A percentile compares a stretch with the other conserved stretches of the same genome.
These are phyloP conservation scores for Apotomis betuletana DNA, from an alignment of 2,888 invertebrate genomes.

Conservation along the genomic window DNA sequence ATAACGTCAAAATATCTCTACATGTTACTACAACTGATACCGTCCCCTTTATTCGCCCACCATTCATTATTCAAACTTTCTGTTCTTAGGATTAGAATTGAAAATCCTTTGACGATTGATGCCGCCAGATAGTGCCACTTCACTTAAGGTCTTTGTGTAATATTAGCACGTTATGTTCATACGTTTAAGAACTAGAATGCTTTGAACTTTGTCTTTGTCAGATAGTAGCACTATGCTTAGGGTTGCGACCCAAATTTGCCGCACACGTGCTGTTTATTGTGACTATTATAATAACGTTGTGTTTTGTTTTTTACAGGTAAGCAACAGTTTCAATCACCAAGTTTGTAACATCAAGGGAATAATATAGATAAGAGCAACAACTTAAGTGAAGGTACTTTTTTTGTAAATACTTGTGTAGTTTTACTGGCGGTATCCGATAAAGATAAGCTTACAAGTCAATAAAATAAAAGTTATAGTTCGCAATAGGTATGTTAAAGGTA, in stretches of 20 bases:
- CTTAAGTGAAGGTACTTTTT: not conserved
- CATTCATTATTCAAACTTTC: not conserved
- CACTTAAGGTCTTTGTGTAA: constrained; percentile 25
- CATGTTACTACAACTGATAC: constrained; percentile 34
- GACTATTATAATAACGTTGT: constrained; percentile 34
- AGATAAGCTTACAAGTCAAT: no score
- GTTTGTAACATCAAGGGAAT: not conserved
- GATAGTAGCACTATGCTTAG: constrained; percentile 38
- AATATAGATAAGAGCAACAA: not conserved
- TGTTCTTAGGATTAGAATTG: not conserved
- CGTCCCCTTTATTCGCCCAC: constrained; percentile 33
- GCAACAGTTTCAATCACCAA: constrained; percentile 18
- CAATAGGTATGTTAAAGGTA: no score
- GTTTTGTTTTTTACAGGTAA: constrained; percentile 40
- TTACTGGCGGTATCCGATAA: no score
- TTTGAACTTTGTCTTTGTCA: not conserved
- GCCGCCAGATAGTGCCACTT: constrained; percentile 21
- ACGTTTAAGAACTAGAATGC: constrained; percentile 12
- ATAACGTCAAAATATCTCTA: constrained; percentile 40
- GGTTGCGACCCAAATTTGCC: constrained; percentile 38
- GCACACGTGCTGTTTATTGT: constrained; percentile 40
- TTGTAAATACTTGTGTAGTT: not conserved
- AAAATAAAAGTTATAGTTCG: no score
- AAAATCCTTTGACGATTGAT: constrained; percentile 21
- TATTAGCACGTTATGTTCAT: not conserved